A percentile compares a stretch with the other conserved stretches of the same genome.
These are phyloP conservation scores for Bolinopsis microptera DNA, from an alignment of 37 sponge, comb jelly and placozoan genomes.

Conservation along the genomic window DNA sequence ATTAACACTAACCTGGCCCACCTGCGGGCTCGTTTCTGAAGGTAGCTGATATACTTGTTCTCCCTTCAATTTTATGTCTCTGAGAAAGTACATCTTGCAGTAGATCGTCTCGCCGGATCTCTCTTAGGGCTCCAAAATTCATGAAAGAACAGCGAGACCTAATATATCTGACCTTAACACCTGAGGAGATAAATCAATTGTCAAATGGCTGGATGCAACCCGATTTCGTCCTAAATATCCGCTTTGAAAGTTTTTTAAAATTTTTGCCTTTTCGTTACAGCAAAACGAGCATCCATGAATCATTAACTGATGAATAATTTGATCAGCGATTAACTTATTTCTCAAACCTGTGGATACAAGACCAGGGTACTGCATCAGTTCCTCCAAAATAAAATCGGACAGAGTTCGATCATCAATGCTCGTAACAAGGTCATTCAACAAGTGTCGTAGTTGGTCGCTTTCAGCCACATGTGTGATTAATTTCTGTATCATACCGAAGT, in stretches of 20 bases:
- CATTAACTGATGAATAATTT: no score
- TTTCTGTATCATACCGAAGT: background rate
- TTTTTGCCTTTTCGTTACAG: no score
- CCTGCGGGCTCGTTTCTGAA: background rate
- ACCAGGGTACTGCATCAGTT: background rate
- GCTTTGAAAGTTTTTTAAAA: no score
- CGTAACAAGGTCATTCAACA: background rate
- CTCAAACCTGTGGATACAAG: background rate
- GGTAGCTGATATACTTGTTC: background rate
- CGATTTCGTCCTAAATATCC: no score
- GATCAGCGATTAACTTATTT: no score
- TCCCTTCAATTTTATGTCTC: background rate
- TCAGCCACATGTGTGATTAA: background rate
- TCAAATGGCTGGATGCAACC: no score
- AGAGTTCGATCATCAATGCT: background rate
- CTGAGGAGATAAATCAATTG: no score
- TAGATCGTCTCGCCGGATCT: background rate
- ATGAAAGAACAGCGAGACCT: background rate
- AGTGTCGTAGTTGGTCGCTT: background rate
- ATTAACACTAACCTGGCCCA: slow-evolving; percentile 57
- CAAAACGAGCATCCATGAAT: no score
- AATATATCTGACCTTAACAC: background rate
- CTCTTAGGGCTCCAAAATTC: background rate
- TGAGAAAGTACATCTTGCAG: background rate
- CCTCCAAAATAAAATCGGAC: background rate